Conservation (phyloP, 2,888 invertebrate species). For the Apotomis turbidana region DNA sequence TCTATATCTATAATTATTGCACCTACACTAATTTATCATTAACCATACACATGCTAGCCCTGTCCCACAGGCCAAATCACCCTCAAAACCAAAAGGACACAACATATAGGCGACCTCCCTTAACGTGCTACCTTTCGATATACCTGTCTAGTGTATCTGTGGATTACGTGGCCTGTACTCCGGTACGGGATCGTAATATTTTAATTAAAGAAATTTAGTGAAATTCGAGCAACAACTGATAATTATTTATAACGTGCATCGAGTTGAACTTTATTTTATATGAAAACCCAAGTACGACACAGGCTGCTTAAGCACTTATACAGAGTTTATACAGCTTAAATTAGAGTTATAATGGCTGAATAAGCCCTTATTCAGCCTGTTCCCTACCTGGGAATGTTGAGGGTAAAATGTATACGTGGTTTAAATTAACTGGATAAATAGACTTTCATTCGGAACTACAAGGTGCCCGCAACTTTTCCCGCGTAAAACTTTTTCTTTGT, state of each 20-base stretch:
- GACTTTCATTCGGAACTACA: too few species aligned
- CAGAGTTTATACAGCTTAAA: too few species aligned
- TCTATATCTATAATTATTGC: neutral
- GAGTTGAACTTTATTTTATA: neutral
- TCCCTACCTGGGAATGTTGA: too few species aligned
- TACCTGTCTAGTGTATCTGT: constrained; percentile 1
- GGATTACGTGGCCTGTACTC: constrained; percentile 8
- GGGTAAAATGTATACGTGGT: too few species aligned
- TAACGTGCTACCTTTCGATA: constrained; percentile 1
- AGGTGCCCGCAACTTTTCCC: too few species aligned
- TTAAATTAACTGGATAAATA: too few species aligned
- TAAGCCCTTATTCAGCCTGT: too few species aligned
- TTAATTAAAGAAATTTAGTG: constrained; percentile 38
- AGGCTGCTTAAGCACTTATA: too few species aligned
- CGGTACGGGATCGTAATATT: constrained; percentile 34
- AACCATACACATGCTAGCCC: constrained; percentile 30
- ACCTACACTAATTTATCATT: neutral
- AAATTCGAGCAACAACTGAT: constrained; percentile 18
- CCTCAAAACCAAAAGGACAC: constrained; percentile 9
- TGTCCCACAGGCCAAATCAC: constrained; percentile 19
- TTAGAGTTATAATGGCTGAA: too few species aligned
- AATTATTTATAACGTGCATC: constrained; percentile 17
- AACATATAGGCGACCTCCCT: neutral
- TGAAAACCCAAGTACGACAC: neutral
- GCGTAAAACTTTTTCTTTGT: too few species aligned